These are phyloP conservation scores for Ganaspis sp. DNA, from an alignment of 1,140 invertebrate genomes.

Conservation along the genomic window DNA sequence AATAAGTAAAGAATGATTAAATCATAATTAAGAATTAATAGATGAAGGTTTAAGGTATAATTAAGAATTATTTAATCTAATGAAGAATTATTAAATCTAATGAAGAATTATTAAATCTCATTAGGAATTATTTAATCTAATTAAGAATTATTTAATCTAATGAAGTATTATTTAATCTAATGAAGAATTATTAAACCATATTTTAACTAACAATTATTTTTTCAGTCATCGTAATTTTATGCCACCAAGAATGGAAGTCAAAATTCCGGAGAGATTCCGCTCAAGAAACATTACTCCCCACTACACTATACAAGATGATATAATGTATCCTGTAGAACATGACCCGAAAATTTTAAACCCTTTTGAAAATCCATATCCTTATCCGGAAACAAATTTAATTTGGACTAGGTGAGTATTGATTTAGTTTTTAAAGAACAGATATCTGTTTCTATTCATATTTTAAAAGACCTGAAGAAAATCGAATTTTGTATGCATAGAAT, in stretches of 20 bases:
- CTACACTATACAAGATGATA: constrained; percentile 44
- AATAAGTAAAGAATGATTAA: not conserved
- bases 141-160: too few relatives aligned
- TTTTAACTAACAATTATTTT: not conserved
- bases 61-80: too few relatives aligned
- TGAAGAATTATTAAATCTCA: too few relatives aligned
- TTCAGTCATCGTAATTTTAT: not conserved
- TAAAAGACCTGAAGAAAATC: too few relatives aligned
- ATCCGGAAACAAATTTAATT: constrained; percentile 59
- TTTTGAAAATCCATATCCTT: constrained; percentile 57
- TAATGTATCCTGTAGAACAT: constrained; percentile 50
- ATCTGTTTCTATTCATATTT: constrained; percentile 5
- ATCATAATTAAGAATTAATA: not conserved
- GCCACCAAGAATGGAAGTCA: not conserved
- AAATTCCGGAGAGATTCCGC: not conserved
- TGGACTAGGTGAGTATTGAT: constrained; percentile 62
- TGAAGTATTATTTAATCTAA: too few relatives aligned
- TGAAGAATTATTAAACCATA: too few relatives aligned
- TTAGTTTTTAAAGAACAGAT: not conserved
- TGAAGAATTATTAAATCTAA: too few relatives aligned
- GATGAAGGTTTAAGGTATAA: too few relatives aligned
- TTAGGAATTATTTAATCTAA: too few relatives aligned
- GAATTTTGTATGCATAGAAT: too few relatives aligned
- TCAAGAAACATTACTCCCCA: not conserved
- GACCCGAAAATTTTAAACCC: constrained; percentile 51